These are phyloP conservation scores for Brachionus asplanchnoidis DNA, from an alignment of 1,140 invertebrate genomes.

Conservation along the genomic window DNA sequence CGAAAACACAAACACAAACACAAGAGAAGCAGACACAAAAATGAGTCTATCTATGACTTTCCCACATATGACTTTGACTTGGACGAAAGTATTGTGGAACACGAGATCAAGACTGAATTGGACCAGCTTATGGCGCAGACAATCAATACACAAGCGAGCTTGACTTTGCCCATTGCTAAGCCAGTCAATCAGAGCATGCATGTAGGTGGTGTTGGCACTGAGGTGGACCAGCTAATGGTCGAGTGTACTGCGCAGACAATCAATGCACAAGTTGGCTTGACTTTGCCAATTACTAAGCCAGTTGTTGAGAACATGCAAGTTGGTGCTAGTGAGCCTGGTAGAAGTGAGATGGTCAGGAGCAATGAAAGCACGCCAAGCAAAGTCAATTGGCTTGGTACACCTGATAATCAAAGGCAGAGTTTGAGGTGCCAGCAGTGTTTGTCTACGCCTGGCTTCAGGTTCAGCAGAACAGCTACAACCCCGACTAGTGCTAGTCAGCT, in stretches of 20 bases:
- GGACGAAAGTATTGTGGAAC: neutral
- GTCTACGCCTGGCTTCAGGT: neutral
- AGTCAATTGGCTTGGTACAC: neutral
- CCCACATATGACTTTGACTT: neutral
- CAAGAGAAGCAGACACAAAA: neutral
- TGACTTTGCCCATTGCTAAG: neutral
- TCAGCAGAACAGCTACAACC: neutral
- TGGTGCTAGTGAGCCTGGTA: neutral
- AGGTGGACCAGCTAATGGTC: neutral
- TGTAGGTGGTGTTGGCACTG: too few relatives aligned
- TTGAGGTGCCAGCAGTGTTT: neutral
- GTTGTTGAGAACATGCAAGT: neutral
- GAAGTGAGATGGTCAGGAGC: neutral
- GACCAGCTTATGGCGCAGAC: neutral
- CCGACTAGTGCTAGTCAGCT: neutral
- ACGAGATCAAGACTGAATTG: neutral
- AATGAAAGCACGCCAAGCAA: neutral
- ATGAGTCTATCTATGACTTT: neutral
- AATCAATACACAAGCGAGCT: neutral
- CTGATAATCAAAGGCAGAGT: neutral
- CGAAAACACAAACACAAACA: neutral
- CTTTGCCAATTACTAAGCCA: neutral
- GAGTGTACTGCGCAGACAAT: too few relatives aligned
- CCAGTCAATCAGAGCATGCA: too few relatives aligned
- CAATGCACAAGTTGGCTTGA: too few relatives aligned